Conservation (phyloP, 2,888 invertebrate species). For the Drosophila kanekoi region DNA sequence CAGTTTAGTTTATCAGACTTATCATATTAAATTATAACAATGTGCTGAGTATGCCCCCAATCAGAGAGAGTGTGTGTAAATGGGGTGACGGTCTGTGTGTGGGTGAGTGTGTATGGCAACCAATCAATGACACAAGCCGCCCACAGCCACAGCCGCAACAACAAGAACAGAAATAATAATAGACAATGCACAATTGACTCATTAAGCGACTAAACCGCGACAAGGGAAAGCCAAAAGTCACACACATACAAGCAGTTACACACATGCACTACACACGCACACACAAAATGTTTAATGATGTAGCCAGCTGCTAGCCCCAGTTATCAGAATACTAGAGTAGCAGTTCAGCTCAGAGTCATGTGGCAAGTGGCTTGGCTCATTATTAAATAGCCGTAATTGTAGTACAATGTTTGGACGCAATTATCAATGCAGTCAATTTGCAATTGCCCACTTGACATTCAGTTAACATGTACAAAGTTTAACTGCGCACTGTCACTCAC, state of each 20-base stretch:
- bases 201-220: conserved; percentile 79
- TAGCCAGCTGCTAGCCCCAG: conserved; percentile 42
- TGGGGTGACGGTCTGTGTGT: too few species aligned
- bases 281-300: conserved; percentile 48
- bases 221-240: conserved; percentile 49
- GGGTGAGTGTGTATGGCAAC: conserved; percentile 33
- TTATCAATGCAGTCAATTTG: conserved; percentile 60
- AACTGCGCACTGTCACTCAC: conserved; percentile 29
- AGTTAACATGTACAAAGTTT: conserved; percentile 59
- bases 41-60: conserved; percentile 47
- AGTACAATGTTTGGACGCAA: conserved; percentile 50
- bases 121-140: conserved; percentile 70
- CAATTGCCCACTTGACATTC: conserved; percentile 65
- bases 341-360: conserved; percentile 12
- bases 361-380: conserved; percentile 20
- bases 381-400: conserved; percentile 35
- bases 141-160: conserved; percentile 48
- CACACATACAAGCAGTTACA: conserved; percentile 14
- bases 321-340: conserved; percentile 18
- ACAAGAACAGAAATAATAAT: conserved; percentile 40
- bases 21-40: conserved; percentile 75
- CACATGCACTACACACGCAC: conserved; percentile 6
- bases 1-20: conserved; percentile 68
- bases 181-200: conserved; percentile 75
- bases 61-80: not conserved